phyloP scores from a whole-genome alignment of 2,888 invertebrate species.

The Orchesella flavescens region DNA sequence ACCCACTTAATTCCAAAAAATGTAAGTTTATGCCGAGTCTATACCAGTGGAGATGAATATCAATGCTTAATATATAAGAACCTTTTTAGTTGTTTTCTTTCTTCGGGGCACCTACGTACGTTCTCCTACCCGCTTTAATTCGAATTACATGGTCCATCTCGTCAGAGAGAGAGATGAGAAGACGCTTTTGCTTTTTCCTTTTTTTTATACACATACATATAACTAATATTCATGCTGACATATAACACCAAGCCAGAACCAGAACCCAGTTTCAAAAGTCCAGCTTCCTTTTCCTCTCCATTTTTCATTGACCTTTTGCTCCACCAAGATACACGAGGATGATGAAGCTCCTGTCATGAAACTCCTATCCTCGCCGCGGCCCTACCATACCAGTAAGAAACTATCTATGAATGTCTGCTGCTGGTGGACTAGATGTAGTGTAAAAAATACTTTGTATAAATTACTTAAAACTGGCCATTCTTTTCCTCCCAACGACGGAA shows the following conservation, averaged over 20 bases:
- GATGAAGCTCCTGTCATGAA: constrained; percentile 71
- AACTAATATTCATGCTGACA: too few relatives aligned
- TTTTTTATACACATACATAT: constrained; percentile 23
- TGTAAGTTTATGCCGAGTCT: background rate
- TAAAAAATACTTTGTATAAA: constrained; percentile 18
- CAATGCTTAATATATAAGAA: background rate
- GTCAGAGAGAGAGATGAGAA: constrained; percentile 52
- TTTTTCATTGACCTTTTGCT: constrained; percentile 70
- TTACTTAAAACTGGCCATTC: background rate
- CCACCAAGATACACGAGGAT: constrained; percentile 68
- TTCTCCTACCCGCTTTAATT: constrained; percentile 33
- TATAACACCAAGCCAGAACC: too few relatives aligned
- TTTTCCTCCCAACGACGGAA: background rate
- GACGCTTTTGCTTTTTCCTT: constrained; percentile 66
- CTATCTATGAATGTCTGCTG: constrained; percentile 56
- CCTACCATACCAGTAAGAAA: too few relatives aligned
- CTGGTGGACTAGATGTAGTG: background rate
- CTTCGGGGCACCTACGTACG: background rate
- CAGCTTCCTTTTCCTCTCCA: constrained; percentile 70
- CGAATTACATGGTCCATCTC: constrained; percentile 68
- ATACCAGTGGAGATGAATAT: too few relatives aligned
- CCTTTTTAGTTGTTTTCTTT: too few relatives aligned
- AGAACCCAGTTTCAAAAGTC: constrained; percentile 59
- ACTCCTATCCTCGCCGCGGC: constrained; percentile 66
- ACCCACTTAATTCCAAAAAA: background rate